Conservation (phyloP, 2,888 invertebrate genomes). For the Amiota minor region DNA sequence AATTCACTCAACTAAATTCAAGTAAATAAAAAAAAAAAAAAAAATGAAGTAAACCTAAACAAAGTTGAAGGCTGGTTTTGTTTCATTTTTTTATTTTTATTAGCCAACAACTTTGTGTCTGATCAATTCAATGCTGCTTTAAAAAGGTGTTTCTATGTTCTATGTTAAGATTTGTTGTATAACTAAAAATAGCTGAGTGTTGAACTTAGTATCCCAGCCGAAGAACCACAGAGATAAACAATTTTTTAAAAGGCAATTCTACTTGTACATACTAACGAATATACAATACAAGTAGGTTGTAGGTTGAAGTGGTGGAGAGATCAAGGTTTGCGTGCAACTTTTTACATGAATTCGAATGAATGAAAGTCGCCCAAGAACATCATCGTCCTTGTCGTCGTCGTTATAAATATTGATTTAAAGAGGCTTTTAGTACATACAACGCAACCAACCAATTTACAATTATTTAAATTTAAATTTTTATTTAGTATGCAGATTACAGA, state of each 20-base stretch:
- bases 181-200: too few species aligned
- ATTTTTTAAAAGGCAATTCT: background rate
- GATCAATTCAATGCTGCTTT: background rate
- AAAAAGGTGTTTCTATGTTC: background rate
- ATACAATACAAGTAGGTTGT: too few species aligned
- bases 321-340: constrained; percentile 13
- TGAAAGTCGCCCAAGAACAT: background rate
- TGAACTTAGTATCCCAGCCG: too few species aligned
- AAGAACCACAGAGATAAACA: background rate
- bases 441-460: constrained; percentile 31
- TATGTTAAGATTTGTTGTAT: too few species aligned
- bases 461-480: constrained; percentile 2
- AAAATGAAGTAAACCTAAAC: background rate
- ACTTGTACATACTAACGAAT: background rate
- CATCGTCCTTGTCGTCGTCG: background rate
- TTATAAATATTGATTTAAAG: constrained; percentile 4
- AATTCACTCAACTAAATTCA: background rate
- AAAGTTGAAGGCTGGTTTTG: background rate
- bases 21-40: background rate
- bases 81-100: background rate
- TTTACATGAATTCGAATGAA: background rate
- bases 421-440: background rate
- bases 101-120: constrained; percentile 16
- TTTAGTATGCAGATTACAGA: background rate
- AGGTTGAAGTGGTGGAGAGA: too few species aligned